A percentile compares a stretch with the other conserved stretches of the same genome.
Conservation (phyloP, 2,797 vertebrate genomes). For the Rhynchotus rufescens region DNA sequence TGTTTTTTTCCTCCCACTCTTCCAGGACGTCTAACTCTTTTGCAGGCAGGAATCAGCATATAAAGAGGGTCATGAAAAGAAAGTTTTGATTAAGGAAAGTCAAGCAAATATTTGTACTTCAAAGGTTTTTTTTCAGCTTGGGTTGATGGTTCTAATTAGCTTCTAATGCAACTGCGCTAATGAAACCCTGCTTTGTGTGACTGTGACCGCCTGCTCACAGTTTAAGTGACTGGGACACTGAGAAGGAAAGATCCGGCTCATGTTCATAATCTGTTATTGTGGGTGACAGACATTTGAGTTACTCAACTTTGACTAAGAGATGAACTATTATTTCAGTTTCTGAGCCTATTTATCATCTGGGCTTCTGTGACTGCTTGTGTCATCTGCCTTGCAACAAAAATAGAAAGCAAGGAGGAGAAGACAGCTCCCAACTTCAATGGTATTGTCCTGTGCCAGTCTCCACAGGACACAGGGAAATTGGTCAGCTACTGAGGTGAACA, state of each 20-base stretch:
- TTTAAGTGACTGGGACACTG: background rate
- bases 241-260: background rate
- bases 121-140: conserved; percentile 47
- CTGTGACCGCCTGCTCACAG: background rate
- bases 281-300: background rate
- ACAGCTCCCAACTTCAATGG: background rate
- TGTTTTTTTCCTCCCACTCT: conserved; percentile 38
- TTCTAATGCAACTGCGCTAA: background rate
- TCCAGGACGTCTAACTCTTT: conserved; percentile 49
- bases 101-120: conserved; percentile 50
- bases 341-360: background rate
- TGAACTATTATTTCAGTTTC: background rate
- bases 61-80: conserved; percentile 4
- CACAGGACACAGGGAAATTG: background rate
- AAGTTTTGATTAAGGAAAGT: conserved; percentile 51
- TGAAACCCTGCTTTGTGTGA: background rate
- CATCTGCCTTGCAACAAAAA: background rate
- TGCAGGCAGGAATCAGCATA: background rate
- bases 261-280: background rate
- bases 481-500: background rate
- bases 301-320: background rate
- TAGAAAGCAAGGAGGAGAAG: background rate
- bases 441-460: background rate
- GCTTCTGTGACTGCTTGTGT: background rate
- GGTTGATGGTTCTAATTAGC: conserved; percentile 27